Evolutionary conservation across 2,888 invertebrate species (phyloP).

Genomic region (Folsomia candida): DNA sequence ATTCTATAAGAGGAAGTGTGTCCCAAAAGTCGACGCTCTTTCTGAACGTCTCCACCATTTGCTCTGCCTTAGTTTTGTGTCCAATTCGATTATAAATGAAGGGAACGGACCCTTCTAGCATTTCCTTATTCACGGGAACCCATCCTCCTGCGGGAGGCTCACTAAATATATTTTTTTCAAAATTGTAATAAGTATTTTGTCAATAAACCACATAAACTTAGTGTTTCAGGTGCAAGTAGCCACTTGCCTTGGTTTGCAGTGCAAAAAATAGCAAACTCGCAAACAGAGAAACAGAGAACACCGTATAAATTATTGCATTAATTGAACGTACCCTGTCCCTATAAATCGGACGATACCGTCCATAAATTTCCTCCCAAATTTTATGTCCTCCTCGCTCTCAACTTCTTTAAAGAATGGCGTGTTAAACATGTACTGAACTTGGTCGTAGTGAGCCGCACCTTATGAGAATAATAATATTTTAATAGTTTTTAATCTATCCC

Average conservation of each 20-base stretch:
- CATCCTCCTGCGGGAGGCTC: constrained; percentile 12
- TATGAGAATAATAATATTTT: constrained; percentile 1
- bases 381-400: constrained; percentile 14
- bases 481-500: too few relatives aligned
- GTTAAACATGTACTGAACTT: constrained; percentile 42
- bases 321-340: constrained; percentile 35
- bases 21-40: constrained; percentile 42
- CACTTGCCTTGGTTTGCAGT: not conserved
- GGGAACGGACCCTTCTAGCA: constrained; percentile 24
- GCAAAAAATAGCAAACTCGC: not conserved
- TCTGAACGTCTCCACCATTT: constrained; percentile 37
- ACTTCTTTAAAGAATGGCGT: constrained; percentile 35
- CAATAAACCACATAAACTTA: too few relatives aligned
- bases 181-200: too few relatives aligned
- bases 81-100: constrained; percentile 40
- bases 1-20: constrained; percentile 28
- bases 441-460: constrained; percentile 44
- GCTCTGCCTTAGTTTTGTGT: not conserved
- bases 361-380: constrained; percentile 32
- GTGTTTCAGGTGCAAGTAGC: too few relatives aligned
- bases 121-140: constrained; percentile 25
- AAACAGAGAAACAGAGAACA: too few relatives aligned
- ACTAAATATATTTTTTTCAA: not conserved
- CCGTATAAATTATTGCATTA: too few relatives aligned
- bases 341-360: constrained; percentile 30